Evolutionary conservation across 1,140 invertebrate genomes (phyloP), one percentile per base, ranked within the genome.

Genomic region (Drosophila repletoides): DNA sequence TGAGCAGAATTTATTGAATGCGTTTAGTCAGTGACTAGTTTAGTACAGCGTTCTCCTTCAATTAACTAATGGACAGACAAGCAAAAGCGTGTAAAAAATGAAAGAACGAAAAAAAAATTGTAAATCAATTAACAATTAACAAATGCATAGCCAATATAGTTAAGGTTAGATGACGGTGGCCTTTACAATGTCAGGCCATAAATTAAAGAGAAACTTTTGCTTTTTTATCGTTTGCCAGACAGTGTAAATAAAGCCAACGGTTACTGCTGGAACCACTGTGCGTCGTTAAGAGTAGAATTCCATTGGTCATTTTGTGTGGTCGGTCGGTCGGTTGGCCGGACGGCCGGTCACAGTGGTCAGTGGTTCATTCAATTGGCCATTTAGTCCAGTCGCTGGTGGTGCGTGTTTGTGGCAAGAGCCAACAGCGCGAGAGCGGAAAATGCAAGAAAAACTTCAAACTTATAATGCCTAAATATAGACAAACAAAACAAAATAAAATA

Each of bases 191-290:
- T 22, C 53, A 43, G 53, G 17, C 33, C 31, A 21, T 14, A 53
- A 43, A 40, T 15, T 40, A 31, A 51, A 61, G 69, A 64, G 70
- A 73, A 73, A 73, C 70, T 65, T 49, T 63, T 63, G n/a, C n/a
- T n/a, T n/a, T n/a, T n/a, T n/a, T n/a, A n/a, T 43, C 45, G n/a
- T 58, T 5, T 41, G 59, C 40, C 9, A 45, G 38, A 29, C 48
- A 53, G 49, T 59, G 53, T 52, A 56, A 48, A 28, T 29, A 29
- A 31, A 31, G 41, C n/a, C 4, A 41, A 24, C 29, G 12, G 12
- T 12, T 34, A n/a, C n/a, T n/a, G n/a, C 33, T 9, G 45, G 15
- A 33, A 28, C 14, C 41, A 43, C 33, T 41, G 34, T 49, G 36
- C 41, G 60, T 53, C 24, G 14, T 45, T 22, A 49, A 48, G 28